Conservation (phyloP, 2,888 invertebrate species). For the Pristionchus maxplancki region DNA sequence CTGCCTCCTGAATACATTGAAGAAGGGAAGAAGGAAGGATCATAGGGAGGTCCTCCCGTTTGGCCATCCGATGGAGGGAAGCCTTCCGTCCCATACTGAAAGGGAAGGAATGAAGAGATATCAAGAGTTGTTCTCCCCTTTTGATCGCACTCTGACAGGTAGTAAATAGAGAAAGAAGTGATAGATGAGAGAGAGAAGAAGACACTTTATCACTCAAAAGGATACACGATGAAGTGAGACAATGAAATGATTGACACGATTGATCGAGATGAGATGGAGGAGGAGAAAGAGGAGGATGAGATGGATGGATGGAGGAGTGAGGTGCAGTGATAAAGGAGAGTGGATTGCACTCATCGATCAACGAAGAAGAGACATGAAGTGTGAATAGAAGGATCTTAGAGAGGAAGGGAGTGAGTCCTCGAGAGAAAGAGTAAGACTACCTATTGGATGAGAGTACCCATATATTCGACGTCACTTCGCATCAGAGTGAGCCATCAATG, state of each 20-base stretch:
- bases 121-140: not conserved
- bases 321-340: constrained; percentile 15
- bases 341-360: constrained; percentile 15
- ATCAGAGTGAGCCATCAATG: constrained; percentile 43
- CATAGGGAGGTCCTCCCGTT: not conserved
- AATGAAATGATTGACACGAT: not conserved
- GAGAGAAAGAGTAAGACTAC: not conserved
- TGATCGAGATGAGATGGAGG: constrained; percentile 31
- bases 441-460: constrained; percentile 24
- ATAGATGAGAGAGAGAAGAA: constrained; percentile 17
- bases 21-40: constrained; percentile 14
- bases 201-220: constrained; percentile 35
- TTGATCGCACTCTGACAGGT: constrained; percentile 23
- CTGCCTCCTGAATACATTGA: not conserved
- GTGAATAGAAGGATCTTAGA: not conserved
- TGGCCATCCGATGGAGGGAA: not conserved
- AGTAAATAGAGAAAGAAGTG: not conserved
- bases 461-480: constrained; percentile 44
- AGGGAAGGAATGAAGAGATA: not conserved
- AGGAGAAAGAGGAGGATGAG: not conserved
- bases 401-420: not conserved
- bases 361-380: not conserved
- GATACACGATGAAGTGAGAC: constrained; percentile 4
- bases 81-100: constrained; percentile 47
- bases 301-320: not conserved